These are phyloP conservation scores for Macropus fuliginosus DNA, from an alignment of 2,797 vertebrate species.

Conservation along the genomic window DNA sequence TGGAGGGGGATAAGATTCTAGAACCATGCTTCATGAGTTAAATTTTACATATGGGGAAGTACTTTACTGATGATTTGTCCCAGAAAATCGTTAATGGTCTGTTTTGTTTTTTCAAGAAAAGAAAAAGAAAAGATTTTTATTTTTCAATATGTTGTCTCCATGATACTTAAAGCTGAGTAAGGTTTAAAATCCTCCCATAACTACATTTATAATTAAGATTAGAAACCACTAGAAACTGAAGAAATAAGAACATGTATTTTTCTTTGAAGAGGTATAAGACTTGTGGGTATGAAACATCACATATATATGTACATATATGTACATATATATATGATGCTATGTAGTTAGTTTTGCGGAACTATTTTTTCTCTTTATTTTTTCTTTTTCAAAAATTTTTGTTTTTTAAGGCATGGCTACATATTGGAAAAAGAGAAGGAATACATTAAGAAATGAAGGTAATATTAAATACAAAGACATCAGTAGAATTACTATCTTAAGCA, in stretches of 20 bases:
- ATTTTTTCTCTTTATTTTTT: not conserved
- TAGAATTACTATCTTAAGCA: not conserved
- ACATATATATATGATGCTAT: not conserved
- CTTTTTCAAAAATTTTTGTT: not conserved
- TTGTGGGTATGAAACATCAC: not conserved
- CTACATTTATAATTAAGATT: slow-evolving; percentile 19
- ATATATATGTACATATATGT: too few species aligned
- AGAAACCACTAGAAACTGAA: not conserved
- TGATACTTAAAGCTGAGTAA: not conserved
- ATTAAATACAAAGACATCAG: not conserved
- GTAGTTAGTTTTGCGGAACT: not conserved
- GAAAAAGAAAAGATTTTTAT: not conserved
- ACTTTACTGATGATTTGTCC: not conserved
- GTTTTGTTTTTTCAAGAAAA: not conserved
- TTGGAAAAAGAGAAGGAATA: not conserved
- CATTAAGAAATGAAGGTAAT: not conserved
- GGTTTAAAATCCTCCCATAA: slow-evolving; percentile 39
- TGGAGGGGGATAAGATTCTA: not conserved
- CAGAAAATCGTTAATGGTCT: not conserved
- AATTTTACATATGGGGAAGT: slow-evolving; percentile 15
- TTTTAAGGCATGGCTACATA: not conserved
- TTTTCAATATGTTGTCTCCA: not conserved
- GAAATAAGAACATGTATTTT: not conserved
- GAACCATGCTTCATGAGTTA: not conserved
- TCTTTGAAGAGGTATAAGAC: not conserved